These are phyloP conservation scores for Dicaeum eximium DNA, from an alignment of 2,113 vertebrate genomes.

Conservation along the genomic window DNA sequence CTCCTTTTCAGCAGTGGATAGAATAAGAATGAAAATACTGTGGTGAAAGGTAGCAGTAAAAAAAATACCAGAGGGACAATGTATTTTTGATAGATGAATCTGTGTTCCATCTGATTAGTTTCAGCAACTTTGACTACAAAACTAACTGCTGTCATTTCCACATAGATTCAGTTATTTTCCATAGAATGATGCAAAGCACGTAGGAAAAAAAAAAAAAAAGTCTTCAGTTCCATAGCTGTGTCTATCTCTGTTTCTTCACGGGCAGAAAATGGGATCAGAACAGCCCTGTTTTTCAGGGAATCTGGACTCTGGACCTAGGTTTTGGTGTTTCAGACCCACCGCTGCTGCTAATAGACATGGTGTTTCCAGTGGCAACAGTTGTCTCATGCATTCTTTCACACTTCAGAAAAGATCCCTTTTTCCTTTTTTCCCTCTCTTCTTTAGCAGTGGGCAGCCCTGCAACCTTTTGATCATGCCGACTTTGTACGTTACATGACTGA, in stretches of 20 bases:
- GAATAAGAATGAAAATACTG: background rate
- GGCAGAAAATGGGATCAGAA: background rate
- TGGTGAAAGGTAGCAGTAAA: background rate
- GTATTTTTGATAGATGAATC: background rate
- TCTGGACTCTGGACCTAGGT: background rate
- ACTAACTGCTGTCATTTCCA: background rate
- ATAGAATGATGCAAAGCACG: background rate
- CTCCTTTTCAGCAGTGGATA: background rate
- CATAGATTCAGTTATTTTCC: background rate
- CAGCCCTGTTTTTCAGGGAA: background rate
- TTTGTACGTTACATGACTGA: constrained; percentile 75
- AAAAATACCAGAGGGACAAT: background rate
- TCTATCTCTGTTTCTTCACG: background rate
- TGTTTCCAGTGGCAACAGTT: constrained; percentile 49
- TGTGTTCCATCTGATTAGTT: background rate
- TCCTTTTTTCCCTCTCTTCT: constrained; percentile 62
- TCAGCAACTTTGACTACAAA: background rate
- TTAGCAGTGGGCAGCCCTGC: constrained; percentile 75
- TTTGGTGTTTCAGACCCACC: constrained; percentile 8
- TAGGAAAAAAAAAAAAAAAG: background rate
- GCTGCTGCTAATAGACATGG: constrained; percentile 38
- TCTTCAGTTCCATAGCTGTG: background rate
- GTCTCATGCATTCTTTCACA: constrained; percentile 65
- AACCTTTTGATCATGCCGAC: constrained; percentile 78
- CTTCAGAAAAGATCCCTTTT: constrained; percentile 67